These are phyloP conservation scores for Lepeophtheirus salmonis DNA, from an alignment of 1,140 invertebrate genomes.

Conservation along the genomic window DNA sequence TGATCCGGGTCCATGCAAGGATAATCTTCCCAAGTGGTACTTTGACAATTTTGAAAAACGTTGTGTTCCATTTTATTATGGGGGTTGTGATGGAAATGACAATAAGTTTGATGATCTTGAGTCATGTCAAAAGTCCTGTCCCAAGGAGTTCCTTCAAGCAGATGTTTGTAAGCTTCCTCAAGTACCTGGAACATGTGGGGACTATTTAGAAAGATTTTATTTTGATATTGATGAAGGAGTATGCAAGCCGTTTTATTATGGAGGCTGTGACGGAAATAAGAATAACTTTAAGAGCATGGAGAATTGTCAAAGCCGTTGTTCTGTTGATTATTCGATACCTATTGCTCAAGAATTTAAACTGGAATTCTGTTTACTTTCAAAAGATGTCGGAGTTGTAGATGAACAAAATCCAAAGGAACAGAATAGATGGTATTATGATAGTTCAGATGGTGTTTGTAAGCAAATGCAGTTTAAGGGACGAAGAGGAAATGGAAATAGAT, in stretches of 20 bases:
- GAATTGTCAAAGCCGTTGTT: conserved; percentile 13
- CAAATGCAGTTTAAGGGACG: conserved; percentile 42
- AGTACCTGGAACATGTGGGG: conserved; percentile 47
- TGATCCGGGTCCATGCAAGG: conserved; percentile 33
- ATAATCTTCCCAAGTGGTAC: conserved; percentile 35
- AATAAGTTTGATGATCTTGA: conserved; percentile 34
- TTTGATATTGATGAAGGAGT: conserved; percentile 34
- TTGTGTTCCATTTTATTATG: conserved; percentile 87
- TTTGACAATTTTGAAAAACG: conserved; percentile 62
- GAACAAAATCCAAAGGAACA: conserved; percentile 23
- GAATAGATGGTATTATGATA: conserved; percentile 57
- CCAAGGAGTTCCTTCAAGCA: conserved; percentile 11
- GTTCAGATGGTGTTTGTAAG: conserved; percentile 49
- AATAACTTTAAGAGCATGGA: conserved; percentile 25
- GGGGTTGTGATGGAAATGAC: conserved; percentile 54
- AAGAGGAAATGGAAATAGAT: conserved; percentile 67
- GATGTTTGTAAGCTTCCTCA: conserved; percentile 44
- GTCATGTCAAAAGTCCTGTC: conserved; percentile 16
- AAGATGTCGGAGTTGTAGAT: conserved; percentile 47
- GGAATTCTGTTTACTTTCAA: conserved; percentile 49
- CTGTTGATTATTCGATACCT: conserved; percentile 24
- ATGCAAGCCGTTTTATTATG: conserved; percentile 40
- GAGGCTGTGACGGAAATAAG: conserved; percentile 38
- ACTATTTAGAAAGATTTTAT: conserved; percentile 35
- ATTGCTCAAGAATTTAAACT: conserved; percentile 20